Conservation (phyloP, 2,113 vertebrate genomes). For the Nothocercus julius region DNA sequence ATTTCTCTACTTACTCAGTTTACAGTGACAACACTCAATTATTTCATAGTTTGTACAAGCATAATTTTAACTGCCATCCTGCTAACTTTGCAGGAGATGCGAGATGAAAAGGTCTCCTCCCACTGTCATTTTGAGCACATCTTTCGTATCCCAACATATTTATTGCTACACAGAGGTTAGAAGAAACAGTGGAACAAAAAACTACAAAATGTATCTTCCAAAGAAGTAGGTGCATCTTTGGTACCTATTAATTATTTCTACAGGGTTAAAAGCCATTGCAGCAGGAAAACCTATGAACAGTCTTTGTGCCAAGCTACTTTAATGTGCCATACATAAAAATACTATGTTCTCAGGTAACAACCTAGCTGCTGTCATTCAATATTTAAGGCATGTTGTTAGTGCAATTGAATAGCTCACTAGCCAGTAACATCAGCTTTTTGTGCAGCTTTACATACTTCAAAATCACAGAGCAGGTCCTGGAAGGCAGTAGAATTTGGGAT, state of each 20-base stretch:
- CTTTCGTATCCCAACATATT: neutral
- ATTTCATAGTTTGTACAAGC: neutral
- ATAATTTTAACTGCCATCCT: neutral
- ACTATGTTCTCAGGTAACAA: neutral
- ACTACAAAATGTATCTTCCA: neutral
- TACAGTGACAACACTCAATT: neutral
- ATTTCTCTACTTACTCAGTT: neutral
- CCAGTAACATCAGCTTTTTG: neutral
- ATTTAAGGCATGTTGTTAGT: neutral
- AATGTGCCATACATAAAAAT: neutral
- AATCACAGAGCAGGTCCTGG: conserved; percentile 97
- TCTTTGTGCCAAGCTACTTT: neutral
- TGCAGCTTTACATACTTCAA: conserved; percentile 83
- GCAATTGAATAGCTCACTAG: neutral
- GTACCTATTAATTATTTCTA: neutral
- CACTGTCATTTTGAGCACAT: neutral
- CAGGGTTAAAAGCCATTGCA: neutral
- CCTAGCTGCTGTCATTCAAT: neutral
- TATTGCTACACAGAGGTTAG: neutral
- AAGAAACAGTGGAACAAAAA: neutral
- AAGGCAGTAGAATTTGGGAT: conserved; percentile 98
- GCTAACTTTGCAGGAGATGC: neutral
- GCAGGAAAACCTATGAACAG: neutral
- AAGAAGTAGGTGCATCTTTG: neutral
- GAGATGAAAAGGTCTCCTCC: neutral